A percentile compares a stretch with the other conserved stretches of the same genome.
Evolutionary conservation across 2,797 vertebrate species (phyloP).

Genomic region (Leptodactylus fallax): DNA sequence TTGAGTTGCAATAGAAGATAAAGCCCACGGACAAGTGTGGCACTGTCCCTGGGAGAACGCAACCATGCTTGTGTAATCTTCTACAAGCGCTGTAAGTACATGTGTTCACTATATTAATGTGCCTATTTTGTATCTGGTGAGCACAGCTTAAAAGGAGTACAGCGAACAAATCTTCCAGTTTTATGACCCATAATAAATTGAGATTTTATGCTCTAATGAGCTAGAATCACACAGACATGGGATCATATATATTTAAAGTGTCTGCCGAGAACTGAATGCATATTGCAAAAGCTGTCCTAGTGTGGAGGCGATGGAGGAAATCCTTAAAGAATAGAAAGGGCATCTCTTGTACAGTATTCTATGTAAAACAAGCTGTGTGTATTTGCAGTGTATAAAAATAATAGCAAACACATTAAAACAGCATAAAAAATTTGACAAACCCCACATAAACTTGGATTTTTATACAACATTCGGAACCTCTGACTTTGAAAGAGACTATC

Average conservation of each 20-base stretch:
- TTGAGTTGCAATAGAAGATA: not conserved
- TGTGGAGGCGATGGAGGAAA: not conserved
- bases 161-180: not conserved
- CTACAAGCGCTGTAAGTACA: not conserved
- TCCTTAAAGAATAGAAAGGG: not conserved
- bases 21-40: no score
- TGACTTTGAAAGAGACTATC: no score
- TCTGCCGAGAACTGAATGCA: not conserved
- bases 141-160: not conserved
- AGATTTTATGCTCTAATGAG: not conserved
- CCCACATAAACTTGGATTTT: no score
- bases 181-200: slow-evolving; percentile 17
- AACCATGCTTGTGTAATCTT: not conserved
- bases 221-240: not conserved
- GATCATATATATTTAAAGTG: slow-evolving; percentile 25
- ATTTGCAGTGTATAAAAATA: no score
- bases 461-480: no score
- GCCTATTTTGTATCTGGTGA: not conserved
- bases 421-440: no score
- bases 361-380: no score
- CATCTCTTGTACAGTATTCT: no score
- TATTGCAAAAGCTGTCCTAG: slow-evolving; percentile 20
- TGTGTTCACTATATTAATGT: not conserved
- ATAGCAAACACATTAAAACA: no score
- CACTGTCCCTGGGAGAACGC: not conserved